Percentiles rank a stretch among this genome's conserved stretches.
These are phyloP conservation scores for Enteromius mattozi DNA, from an alignment of 2,797 vertebrate species.

Conservation along the genomic window DNA sequence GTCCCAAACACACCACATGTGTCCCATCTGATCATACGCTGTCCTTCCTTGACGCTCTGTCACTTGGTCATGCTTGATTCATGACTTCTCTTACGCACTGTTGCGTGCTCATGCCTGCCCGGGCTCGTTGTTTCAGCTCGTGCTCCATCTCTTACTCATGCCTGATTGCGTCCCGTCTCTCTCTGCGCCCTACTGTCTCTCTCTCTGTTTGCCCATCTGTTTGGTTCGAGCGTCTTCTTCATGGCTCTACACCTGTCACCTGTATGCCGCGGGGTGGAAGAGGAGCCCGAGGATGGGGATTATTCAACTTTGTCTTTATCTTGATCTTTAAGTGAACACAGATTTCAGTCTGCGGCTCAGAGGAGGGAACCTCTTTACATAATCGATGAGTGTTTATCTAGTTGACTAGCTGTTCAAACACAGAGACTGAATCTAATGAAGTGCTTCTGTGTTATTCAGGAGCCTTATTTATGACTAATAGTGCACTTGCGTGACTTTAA, in stretches of 20 bases:
- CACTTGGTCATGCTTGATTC: conserved; percentile 30
- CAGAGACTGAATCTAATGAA: background rate
- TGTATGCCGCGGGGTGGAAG: conserved; percentile 33
- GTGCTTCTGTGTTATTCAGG: background rate
- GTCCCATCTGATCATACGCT: background rate
- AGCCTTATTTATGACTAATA: background rate
- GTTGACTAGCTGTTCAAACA: conserved; percentile 21
- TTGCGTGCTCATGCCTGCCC: background rate
- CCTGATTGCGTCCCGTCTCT: conserved; percentile 32
- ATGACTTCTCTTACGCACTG: conserved; percentile 1
- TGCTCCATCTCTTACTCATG: conserved; percentile 30
- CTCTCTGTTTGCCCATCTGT: conserved; percentile 57
- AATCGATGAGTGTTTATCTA: conserved; percentile 18
- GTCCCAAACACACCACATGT: background rate
- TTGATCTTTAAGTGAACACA: conserved; percentile 19
- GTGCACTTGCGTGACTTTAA: background rate
- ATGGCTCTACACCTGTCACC: conserved; percentile 40
- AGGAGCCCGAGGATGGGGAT: conserved; percentile 24
- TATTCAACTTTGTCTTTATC: conserved; percentile 24
- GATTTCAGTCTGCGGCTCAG: background rate
- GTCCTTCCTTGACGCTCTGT: background rate
- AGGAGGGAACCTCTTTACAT: conserved; percentile 31
- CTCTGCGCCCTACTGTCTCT: conserved; percentile 29
- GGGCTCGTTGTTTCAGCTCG: conserved; percentile 14
- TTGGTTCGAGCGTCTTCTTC: conserved; percentile 32